Percentiles rank a stretch among this genome's conserved stretches.
Conservation (phyloP, 2,888 invertebrate genomes). For the Carabus problematicus region DNA sequence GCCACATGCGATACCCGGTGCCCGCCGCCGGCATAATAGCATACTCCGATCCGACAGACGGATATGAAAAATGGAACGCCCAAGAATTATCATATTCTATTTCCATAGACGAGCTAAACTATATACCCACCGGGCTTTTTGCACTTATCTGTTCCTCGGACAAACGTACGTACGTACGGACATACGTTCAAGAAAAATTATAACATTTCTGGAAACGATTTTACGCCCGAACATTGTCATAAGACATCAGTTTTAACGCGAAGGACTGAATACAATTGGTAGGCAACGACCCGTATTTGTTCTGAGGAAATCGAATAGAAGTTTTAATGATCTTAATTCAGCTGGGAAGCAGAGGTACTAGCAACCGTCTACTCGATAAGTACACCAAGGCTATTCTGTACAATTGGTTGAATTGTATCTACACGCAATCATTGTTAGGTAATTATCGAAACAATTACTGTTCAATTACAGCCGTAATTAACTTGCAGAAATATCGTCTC, state of each 20-base stretch:
- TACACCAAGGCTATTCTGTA: too few relatives aligned
- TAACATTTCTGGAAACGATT: conserved; percentile 31
- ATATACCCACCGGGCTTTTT: conserved; percentile 2
- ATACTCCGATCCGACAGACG: too few relatives aligned
- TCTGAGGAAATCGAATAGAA: conserved; percentile 30
- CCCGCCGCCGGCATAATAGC: background rate
- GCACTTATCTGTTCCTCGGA: background rate
- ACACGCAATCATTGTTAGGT: conserved; percentile 35
- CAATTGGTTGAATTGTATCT: background rate
- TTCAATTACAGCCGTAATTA: conserved; percentile 37
- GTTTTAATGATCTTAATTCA: conserved; percentile 1
- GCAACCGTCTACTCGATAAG: too few relatives aligned
- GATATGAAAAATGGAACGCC: conserved; percentile 29
- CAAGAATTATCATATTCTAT: conserved; percentile 31
- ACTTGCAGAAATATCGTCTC: conserved; percentile 36
- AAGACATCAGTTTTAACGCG: conserved; percentile 26
- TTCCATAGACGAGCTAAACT: background rate
- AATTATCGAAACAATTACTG: conserved; percentile 39
- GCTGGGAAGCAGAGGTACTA: too few relatives aligned
- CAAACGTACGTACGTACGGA: background rate
- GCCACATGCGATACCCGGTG: background rate
- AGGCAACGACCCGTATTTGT: conserved; percentile 32
- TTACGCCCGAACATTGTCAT: conserved; percentile 27
- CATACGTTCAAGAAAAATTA: conserved; percentile 17
- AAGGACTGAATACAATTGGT: conserved; percentile 21